phyloP scores from a whole-genome alignment of 35 echinoderm and acorn worm genomes.

The Lytechinus pictus region DNA sequence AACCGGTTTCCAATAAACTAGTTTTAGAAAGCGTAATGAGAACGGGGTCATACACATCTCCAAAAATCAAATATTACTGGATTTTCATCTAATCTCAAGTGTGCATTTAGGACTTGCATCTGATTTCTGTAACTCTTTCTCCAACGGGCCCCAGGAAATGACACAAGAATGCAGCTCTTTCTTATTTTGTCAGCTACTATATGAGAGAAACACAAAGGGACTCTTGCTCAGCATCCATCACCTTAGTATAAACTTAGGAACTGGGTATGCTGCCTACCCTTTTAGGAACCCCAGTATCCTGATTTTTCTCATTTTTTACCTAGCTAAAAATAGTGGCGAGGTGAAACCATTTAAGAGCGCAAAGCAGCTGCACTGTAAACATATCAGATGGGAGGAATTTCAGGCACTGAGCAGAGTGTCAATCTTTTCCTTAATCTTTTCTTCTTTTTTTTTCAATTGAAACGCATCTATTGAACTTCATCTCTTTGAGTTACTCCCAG shows the following conservation, averaged over 20 bases:
- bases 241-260: not conserved
- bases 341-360: not conserved
- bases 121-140: no score
- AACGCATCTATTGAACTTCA: not conserved
- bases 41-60: no score
- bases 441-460: not conserved
- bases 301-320: not conserved
- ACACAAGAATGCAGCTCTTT: conserved; percentile 1
- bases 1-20: no score
- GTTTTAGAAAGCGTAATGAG: no score
- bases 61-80: no score
- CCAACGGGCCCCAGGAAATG: not conserved
- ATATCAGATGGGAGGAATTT: not conserved
- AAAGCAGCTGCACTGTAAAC: not conserved
- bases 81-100: no score
- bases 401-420: not conserved
- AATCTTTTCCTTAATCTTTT: not conserved
- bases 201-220: not conserved
- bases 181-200: not conserved
- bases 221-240: not conserved
- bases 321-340: not conserved
- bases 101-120: no score
- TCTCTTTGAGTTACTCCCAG: not conserved
- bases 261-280: not conserved
- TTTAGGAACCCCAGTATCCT: not conserved